Percentiles rank a stretch among this genome's conserved stretches.
Conservation (phyloP, 2,113 vertebrate genomes). For the Myocastor coypus region DNA sequence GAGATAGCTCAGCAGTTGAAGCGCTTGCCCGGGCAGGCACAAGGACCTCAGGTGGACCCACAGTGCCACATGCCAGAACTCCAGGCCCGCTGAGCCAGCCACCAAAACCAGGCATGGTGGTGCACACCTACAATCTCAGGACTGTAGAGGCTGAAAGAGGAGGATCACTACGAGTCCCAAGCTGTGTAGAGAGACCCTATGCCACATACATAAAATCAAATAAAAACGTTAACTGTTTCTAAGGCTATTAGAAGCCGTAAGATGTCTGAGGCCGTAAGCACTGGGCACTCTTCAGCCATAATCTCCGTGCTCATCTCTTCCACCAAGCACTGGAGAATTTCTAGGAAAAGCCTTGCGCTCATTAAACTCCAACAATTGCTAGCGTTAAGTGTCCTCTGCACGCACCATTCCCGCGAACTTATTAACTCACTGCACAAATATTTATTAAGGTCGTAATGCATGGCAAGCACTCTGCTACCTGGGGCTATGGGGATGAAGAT, state of each 20-base stretch:
- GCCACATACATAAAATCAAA: too few species aligned
- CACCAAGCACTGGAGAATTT: not conserved
- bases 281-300: not conserved
- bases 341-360: not conserved
- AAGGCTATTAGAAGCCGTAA: not conserved
- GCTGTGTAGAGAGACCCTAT: too few species aligned
- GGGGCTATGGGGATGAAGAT: not conserved
- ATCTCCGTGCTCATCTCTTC: not conserved
- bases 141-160: too few species aligned
- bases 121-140: too few species aligned
- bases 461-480: not conserved
- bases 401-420: not conserved
- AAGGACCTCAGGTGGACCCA: too few species aligned
- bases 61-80: too few species aligned
- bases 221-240: not conserved
- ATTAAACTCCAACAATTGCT: not conserved
- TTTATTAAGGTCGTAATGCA: not conserved
- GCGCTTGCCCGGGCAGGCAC: too few species aligned
- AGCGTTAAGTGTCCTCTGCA: conserved; percentile 11
- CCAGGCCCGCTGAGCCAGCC: too few species aligned
- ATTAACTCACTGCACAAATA: not conserved
- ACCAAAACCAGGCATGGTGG: too few species aligned
- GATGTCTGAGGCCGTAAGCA: not conserved
- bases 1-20: too few species aligned
- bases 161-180: too few species aligned